Evolutionary conservation across 2,888 invertebrate genomes (phyloP), one percentile per base, ranked within the genome.

Genomic region (Tenthredo mesomela): DNA sequence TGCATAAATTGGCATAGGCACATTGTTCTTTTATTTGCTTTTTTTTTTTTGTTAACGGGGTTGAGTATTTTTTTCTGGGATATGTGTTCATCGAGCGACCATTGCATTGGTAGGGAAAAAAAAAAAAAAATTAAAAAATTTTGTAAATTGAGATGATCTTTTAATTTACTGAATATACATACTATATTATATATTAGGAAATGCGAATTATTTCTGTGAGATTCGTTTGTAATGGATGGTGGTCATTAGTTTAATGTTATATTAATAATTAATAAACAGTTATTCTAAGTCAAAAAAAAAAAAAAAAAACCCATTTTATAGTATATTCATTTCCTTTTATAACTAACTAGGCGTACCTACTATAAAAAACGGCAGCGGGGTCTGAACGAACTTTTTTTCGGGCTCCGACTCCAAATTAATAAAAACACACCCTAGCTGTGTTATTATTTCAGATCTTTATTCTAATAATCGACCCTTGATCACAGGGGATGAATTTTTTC

Each of bases 161-260:
- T 43, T n/a, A 65, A 65, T 47, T 82, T 65, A 65, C 33, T 65
- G 12, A 43, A 43, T 43, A 43, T 12, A 43, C 12, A 29, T 29
- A 29, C 29, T n/a, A 29, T 29, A 29, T 29, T 29, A 29, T 29
- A 29, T 29, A n/a, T n/a, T n/a, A 29, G 29, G 29, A 29, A 29
- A 29, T 29, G 29, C 29, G 2, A 29, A 10, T 29, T 84, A 61
- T 61, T 61, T 25, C 43, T 84, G 65, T 71, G 61, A 25, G 77
- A 73, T 43, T 75, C 75, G 43, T 54, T 83, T 88, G 84, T 90
- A 89, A 89, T 87, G 89, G 87, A 89, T 86, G 87, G 88, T 88
- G 88, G 88, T 89, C 90, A 89, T 89, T 87, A 87, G 88, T 89
- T 87, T 87, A 86, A 88, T 89, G 89, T 91, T 91, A 91, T 37